Conservation (phyloP, 2,113 vertebrate genomes). For the Chloebia gouldiae region DNA sequence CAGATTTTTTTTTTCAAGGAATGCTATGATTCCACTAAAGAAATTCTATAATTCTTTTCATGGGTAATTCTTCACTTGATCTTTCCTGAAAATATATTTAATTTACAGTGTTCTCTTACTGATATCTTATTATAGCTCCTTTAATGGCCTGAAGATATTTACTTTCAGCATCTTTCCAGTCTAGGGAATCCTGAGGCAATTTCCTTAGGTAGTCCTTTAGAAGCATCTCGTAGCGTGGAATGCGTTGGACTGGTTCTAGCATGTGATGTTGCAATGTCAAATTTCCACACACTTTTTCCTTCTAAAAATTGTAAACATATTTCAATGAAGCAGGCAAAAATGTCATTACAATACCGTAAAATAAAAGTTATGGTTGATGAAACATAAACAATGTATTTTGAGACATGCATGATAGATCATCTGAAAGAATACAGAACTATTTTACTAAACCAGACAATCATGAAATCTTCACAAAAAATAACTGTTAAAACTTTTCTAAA, state of each 20-base stretch:
- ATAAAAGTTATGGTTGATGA: neutral
- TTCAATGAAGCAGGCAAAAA: slow-evolving; percentile 32
- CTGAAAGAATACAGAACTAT: neutral
- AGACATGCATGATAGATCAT: neutral
- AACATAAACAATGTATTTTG: neutral
- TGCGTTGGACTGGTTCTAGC: slow-evolving; percentile 95
- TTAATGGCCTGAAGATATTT: slow-evolving; percentile 40
- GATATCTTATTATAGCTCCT: neutral
- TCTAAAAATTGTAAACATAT: slow-evolving; percentile 75
- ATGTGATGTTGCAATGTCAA: slow-evolving; percentile 97
- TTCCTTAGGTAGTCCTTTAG: slow-evolving; percentile 98
- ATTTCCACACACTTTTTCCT: slow-evolving; percentile 86
- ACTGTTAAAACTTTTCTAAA: neutral
- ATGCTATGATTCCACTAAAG: neutral
- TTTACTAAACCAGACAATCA: neutral
- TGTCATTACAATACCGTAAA: neutral
- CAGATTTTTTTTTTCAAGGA: neutral
- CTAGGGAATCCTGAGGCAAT: slow-evolving; percentile 85
- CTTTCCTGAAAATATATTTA: neutral
- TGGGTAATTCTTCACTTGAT: neutral
- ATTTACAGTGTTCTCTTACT: neutral
- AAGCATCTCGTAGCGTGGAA: slow-evolving; percentile 97
- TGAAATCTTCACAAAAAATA: neutral
- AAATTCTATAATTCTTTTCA: neutral
- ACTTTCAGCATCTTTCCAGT: slow-evolving; percentile 93